Evolutionary conservation across 2,113 vertebrate genomes (phyloP).

Genomic region (Sphyrna mokarran): DNA sequence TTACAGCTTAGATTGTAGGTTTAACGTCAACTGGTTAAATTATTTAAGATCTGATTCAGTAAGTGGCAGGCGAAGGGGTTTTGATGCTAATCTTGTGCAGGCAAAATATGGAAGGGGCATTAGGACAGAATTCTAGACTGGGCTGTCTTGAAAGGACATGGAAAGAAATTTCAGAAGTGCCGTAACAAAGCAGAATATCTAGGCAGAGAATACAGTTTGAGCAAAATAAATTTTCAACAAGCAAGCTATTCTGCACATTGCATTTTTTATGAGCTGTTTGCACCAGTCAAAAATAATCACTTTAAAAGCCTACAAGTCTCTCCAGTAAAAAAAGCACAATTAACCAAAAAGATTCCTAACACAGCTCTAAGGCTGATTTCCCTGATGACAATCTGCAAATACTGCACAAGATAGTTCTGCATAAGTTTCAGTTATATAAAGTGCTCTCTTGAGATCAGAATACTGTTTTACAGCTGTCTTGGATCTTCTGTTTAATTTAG

Average conservation of each 20-base stretch:
- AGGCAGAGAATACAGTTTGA: not conserved
- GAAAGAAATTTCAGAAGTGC: not conserved
- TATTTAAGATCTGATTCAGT: not conserved
- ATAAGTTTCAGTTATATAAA: not conserved
- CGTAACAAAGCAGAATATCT: not conserved
- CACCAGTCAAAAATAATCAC: not conserved
- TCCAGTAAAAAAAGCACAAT: not conserved
- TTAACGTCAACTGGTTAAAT: not conserved
- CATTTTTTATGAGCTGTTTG: not conserved
- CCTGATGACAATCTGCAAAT: not conserved
- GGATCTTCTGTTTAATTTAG: constrained; percentile 7
- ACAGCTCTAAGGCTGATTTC: not conserved
- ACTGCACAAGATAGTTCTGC: not conserved
- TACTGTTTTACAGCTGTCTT: not conserved
- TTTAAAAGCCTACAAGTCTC: not conserved
- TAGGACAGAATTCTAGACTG: not conserved
- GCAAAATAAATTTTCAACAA: constrained; percentile 1
- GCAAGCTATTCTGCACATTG: not conserved
- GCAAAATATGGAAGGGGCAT: not conserved
- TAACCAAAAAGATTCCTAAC: not conserved
- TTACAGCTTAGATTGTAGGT: not conserved
- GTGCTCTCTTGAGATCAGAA: not conserved
- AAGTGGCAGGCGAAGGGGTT: not conserved
- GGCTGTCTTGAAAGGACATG: not conserved
- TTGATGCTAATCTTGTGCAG: not conserved